Base-by-base conservation (phyloP, 1,140 invertebrate genomes). In the Trinorchestia longiramus region DNA sequence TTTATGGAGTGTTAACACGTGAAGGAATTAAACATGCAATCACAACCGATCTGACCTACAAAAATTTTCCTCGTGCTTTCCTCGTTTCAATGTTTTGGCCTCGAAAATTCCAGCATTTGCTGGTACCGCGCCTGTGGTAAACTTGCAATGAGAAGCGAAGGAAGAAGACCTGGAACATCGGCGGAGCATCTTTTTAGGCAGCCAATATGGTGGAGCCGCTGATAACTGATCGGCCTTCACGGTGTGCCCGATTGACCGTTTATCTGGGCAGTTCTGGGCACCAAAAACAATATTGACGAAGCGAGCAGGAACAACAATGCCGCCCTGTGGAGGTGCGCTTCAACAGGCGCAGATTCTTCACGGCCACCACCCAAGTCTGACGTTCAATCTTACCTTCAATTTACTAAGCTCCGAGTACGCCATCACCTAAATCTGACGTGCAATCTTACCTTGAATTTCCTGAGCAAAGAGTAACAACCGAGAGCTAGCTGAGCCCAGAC, bases 271-370 rank as follows among this genome's bases (percentile, higher is more conserved):
- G 43, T 94, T 94, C 92, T 94, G 92, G 44, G 92, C 92, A 45
- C 92, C 92, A 94, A 94, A 94, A 94, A 94, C 92, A 94, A 94
- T 94, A 94, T 94, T 94, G 92, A 94, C 92, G 92, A 43, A 94
- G 92, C 43, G 43, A 36, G 41, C 92, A 94, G 92, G 92, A 94
- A 94, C 92, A 94, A 94, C 92, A 94, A 44, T 19, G 92, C 92
- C 92, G 92, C 92, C 41, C 92, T 40, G 92, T 45, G 88, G 88
- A 90, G 88, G 88, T 41, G 88, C 88, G 43, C 88, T 90, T 43
- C 88, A 90, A 90, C 88, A 42, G 43, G 88, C 43, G 88, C 62
- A 42, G 88, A 42, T 90, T 90, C 88, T 90, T 90, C 88, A 41
- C 43, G 43, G 41, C 41, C n/a, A 90, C 88, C n/a, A 77, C 62